These are phyloP conservation scores for Phasianus colchicus DNA, from an alignment of 2,113 vertebrate genomes.

Conservation along the genomic window DNA sequence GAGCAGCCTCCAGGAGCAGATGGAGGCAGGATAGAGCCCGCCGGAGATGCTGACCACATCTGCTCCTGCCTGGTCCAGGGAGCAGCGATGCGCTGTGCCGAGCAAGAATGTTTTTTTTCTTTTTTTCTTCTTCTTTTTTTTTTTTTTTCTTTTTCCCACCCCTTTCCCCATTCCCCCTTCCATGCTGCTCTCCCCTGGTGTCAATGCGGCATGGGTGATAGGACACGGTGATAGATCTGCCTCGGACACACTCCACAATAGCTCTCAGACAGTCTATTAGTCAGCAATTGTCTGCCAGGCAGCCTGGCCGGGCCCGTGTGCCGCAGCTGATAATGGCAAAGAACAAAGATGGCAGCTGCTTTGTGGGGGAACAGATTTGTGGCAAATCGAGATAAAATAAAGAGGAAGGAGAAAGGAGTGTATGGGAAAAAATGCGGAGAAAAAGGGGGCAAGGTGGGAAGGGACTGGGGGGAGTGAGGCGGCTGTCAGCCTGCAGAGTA, in stretches of 20 bases:
- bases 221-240: slow-evolving; percentile 72
- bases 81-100: neutral
- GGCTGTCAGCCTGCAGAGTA: neutral
- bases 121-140: too few species aligned
- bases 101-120: neutral
- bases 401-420: slow-evolving; percentile 72
- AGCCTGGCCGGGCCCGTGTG: slow-evolving; percentile 61
- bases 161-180: neutral
- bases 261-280: slow-evolving; percentile 77
- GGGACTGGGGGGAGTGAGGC: neutral
- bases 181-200: neutral
- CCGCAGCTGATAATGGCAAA: slow-evolving; percentile 77
- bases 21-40: neutral
- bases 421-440: neutral
- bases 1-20: neutral
- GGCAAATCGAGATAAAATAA: slow-evolving; percentile 82
- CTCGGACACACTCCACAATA: slow-evolving; percentile 70
- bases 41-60: neutral
- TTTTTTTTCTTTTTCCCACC: neutral
- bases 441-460: neutral
- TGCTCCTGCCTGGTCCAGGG: neutral
- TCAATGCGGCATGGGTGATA: slow-evolving; percentile 49
- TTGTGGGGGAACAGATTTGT: slow-evolving; percentile 76
- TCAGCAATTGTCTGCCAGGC: slow-evolving; percentile 76
- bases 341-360: slow-evolving; percentile 85